A percentile compares a stretch with the other conserved stretches of the same genome.
phyloP scores from a whole-genome alignment of 2,797 vertebrate species.

The Gouania willdenowi region DNA sequence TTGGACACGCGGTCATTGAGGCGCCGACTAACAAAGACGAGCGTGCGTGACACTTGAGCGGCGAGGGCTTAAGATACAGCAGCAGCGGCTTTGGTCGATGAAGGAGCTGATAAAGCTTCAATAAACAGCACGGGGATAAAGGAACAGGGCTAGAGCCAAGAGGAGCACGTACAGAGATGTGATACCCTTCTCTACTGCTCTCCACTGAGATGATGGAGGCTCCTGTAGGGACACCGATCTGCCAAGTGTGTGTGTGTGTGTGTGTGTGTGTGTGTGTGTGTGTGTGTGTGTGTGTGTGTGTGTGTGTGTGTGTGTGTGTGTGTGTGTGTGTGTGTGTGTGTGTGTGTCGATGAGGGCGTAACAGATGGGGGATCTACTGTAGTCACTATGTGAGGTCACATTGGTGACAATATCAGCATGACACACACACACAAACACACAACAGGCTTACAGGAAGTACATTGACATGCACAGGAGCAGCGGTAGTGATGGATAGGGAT shows the following conservation, averaged over 20 bases:
- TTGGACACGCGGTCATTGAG: no score
- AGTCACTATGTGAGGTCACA: conserved; percentile 63
- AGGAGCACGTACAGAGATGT: conserved; percentile 28
- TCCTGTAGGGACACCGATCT: conserved; percentile 63
- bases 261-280: conserved; percentile 15
- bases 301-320: conserved; percentile 17
- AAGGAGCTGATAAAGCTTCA: conserved; percentile 46
- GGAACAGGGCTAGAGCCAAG: conserved; percentile 22
- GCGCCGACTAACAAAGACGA: background rate
- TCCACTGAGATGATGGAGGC: conserved; percentile 62
- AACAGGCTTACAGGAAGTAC: conserved; percentile 16
- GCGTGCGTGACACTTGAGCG: conserved; percentile 8
- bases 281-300: conserved; percentile 12
- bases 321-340: background rate
- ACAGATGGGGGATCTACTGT: conserved; percentile 69
- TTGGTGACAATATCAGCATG: conserved; percentile 45
- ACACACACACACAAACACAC: background rate
- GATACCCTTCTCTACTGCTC: conserved; percentile 53
- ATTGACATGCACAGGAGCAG: background rate
- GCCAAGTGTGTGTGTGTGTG: conserved; percentile 40
- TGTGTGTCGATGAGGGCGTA: conserved; percentile 53
- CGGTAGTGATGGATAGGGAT: conserved; percentile 46
- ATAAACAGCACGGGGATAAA: conserved; percentile 38
- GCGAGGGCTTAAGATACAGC: conserved; percentile 21
- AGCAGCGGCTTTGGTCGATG: conserved; percentile 19